These are phyloP conservation scores for Polia nebulosa DNA, from an alignment of 2,888 invertebrate species.

Conservation along the genomic window DNA sequence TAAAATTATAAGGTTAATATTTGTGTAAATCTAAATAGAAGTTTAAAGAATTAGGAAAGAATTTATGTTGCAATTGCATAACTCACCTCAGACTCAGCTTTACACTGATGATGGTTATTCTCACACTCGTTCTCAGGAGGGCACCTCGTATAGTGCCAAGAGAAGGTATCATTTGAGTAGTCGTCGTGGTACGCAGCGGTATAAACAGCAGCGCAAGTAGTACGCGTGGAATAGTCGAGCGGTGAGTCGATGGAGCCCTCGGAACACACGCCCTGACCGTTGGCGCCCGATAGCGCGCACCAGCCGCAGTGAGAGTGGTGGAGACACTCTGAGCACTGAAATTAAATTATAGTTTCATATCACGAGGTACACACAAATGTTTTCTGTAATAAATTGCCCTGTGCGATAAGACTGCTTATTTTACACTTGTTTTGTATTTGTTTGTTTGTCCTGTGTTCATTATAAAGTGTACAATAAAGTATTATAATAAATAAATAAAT, in stretches of 20 bases:
- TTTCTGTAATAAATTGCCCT: too few species aligned
- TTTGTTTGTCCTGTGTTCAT: too few species aligned
- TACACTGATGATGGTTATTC: slow-evolving; percentile 97
- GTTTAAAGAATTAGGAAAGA: neutral
- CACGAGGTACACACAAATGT: too few species aligned
- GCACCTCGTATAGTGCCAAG: slow-evolving; percentile 97
- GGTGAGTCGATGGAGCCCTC: slow-evolving; percentile 96
- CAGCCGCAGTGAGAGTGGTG: slow-evolving; percentile 98
- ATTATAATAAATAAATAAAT: too few species aligned
- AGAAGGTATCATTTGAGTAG: slow-evolving; percentile 90
- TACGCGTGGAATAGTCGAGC: slow-evolving; percentile 90
- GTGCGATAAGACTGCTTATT: too few species aligned
- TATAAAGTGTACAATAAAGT: too few species aligned
- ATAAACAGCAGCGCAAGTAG: slow-evolving; percentile 91
- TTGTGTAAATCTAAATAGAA: neutral
- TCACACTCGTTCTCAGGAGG: slow-evolving; percentile 98
- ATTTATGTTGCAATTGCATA: neutral
- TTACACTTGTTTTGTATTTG: too few species aligned
- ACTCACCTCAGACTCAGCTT: slow-evolving; percentile 94
- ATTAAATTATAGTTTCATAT: neutral
- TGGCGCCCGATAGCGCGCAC: slow-evolving; percentile 94
- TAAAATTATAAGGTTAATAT: neutral
- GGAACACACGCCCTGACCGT: slow-evolving; percentile 96
- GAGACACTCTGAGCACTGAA: slow-evolving; percentile 95
- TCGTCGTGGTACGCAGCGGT: slow-evolving; percentile 76